Evolutionary conservation across 1,140 invertebrate species (phyloP).

Genomic region (Pentalonia nigronervosa): DNA sequence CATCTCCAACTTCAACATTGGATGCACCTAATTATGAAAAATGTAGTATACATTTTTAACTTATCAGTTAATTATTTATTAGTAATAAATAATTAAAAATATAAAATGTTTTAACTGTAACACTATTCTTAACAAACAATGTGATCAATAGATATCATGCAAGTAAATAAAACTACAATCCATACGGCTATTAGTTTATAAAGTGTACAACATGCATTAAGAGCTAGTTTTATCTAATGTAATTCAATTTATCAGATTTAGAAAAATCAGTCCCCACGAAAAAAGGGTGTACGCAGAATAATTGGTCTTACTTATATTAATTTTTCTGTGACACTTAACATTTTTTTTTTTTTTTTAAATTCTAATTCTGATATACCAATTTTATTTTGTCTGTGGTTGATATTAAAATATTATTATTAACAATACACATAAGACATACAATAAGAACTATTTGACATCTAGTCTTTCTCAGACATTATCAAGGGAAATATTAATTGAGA

Average conservation of each 20-base stretch:
- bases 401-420: too few species aligned
- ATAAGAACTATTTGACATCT: not conserved
- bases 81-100: not conserved
- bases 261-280: not conserved
- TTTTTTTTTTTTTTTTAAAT: too few species aligned
- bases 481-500: not conserved
- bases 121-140: not conserved
- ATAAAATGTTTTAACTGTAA: not conserved
- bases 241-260: not conserved
- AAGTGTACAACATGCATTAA: not conserved
- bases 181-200: not conserved
- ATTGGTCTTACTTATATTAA: not conserved
- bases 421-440: too few species aligned
- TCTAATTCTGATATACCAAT: too few species aligned
- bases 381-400: not conserved
- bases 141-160: not conserved
- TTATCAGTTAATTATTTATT: not conserved
- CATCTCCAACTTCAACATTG: constrained; percentile 86
- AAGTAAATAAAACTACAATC: not conserved
- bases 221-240: not conserved
- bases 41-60: not conserved
- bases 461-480: too few species aligned
- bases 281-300: not conserved
- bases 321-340: too few species aligned
- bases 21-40: constrained; percentile 72